Percentiles rank a stretch among this genome's conserved stretches.
Conservation (phyloP, 2,113 vertebrate species). For the Ellobius talpinus region DNA sequence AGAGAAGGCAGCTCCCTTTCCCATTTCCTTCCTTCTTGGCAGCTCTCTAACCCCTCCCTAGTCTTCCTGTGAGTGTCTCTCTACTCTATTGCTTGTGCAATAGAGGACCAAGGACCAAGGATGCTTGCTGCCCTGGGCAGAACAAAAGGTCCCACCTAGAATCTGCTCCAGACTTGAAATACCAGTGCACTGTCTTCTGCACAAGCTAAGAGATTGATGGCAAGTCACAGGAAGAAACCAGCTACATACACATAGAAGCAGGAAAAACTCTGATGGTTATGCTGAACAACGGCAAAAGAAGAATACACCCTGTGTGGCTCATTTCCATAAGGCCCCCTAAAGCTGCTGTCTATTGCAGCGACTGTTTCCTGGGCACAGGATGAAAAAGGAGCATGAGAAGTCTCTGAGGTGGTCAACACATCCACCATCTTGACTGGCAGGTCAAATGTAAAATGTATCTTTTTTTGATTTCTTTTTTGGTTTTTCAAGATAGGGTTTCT, state of each 20-base stretch:
- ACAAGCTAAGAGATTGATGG: rapidly evolving
- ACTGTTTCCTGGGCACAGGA: no score
- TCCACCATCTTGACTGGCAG: not conserved
- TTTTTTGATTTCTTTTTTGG: no score
- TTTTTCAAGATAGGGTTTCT: no score
- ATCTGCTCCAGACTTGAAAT: not conserved
- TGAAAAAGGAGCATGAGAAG: not conserved
- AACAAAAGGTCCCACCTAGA: not conserved
- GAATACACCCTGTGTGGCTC: rapidly evolving
- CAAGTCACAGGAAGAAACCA: not conserved
- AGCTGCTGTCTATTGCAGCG: no score
- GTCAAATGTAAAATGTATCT: not conserved
- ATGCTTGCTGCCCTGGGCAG: not conserved
- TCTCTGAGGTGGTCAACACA: rapidly evolving
- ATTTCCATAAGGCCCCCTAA: not conserved
- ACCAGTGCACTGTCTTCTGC: rapidly evolving
- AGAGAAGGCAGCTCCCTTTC: not conserved
- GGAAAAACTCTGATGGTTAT: rapidly evolving
- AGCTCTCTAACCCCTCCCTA: rapidly evolving
- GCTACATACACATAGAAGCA: rapidly evolving
- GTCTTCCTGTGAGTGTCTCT: not conserved
- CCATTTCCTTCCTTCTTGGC: not conserved
- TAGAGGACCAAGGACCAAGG: no score
- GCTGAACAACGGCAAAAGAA: not conserved
- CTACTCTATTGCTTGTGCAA: not conserved